Conservation (phyloP, 2,113 vertebrate genomes). For the Okapia johnstoni region DNA sequence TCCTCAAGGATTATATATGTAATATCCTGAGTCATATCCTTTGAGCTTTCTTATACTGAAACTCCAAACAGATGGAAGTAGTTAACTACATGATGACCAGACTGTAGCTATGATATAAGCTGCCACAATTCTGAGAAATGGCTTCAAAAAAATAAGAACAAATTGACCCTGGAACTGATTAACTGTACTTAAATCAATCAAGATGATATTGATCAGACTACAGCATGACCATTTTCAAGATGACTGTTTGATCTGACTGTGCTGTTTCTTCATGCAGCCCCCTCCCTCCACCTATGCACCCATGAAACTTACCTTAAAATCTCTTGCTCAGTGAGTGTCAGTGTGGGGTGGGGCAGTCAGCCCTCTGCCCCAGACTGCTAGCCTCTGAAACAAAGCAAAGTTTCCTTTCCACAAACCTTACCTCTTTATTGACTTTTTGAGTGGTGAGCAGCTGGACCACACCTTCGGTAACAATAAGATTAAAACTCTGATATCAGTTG, state of each 20-base stretch:
- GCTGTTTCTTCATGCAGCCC: background rate
- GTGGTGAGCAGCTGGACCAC: background rate
- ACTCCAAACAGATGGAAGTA: background rate
- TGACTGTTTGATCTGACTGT: background rate
- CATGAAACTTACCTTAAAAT: background rate
- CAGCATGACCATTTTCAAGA: background rate
- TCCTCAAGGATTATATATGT: background rate
- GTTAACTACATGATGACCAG: background rate
- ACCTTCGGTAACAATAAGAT: background rate
- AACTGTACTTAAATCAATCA: background rate
- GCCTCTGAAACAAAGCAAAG: background rate
- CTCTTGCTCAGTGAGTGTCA: background rate
- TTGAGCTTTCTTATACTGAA: background rate
- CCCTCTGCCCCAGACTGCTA: background rate
- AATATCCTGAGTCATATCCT: background rate
- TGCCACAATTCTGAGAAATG: background rate
- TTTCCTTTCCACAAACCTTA: background rate
- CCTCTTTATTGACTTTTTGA: background rate
- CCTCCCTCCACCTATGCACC: background rate
- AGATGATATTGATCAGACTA: background rate
- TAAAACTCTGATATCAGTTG: background rate
- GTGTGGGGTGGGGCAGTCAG: rapidly evolving
- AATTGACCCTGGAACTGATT: background rate
- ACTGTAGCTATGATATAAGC: background rate
- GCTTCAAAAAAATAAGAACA: background rate